Evolutionary conservation across 2,113 vertebrate species (phyloP), one percentile per base, ranked within the genome.

Genomic region (Oriolus oriolus): DNA sequence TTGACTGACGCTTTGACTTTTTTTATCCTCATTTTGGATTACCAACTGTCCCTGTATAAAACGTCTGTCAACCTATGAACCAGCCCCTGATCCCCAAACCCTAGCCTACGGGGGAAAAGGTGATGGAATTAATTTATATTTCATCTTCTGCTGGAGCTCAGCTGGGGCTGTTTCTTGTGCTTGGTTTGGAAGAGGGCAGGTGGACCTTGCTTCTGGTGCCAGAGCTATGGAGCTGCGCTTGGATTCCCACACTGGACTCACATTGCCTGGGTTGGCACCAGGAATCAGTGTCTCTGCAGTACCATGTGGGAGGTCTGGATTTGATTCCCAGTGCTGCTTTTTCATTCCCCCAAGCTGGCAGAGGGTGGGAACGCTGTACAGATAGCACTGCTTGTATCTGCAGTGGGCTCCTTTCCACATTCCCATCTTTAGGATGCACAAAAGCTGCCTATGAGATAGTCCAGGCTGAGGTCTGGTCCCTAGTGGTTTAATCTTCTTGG

Each of bases 261-360:
- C 7, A 1, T 73, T 81, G 86, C 76, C 92, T 92, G 75, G 50
- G 42, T 39, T 95, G 95, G 87, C 89, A 87, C 33, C 3, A 10
- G 71, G 73, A 71, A 57, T 45, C 1, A 0, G 39, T 68, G 63
- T 87, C 94, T 96, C 90, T 97, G 96, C 88, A 92, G 92, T 82
- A 91, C 65, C 76, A 96, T 80, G 89, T 96, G 87, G 93, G 97
- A 96, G 85, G 79, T 91, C 89, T 97, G 94, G 69, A 89, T 95
- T 90, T 95, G 69, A 83, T 96, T 95, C 88, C 68, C 63, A 63
- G 59, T 68, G 69, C 90, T 96, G 89, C 82, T 93, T 83, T 92
- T 82, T 92, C 80, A 63, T 93, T 87, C 56, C 42, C n/a, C 28
- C 61, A 94, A 84, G 69, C 87, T 96, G 94, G 73, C 83, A 66